Percentiles rank a stretch among this genome's conserved stretches.
Conservation (phyloP, 2,888 invertebrate genomes). For the Eucriotettix oculatus region DNA sequence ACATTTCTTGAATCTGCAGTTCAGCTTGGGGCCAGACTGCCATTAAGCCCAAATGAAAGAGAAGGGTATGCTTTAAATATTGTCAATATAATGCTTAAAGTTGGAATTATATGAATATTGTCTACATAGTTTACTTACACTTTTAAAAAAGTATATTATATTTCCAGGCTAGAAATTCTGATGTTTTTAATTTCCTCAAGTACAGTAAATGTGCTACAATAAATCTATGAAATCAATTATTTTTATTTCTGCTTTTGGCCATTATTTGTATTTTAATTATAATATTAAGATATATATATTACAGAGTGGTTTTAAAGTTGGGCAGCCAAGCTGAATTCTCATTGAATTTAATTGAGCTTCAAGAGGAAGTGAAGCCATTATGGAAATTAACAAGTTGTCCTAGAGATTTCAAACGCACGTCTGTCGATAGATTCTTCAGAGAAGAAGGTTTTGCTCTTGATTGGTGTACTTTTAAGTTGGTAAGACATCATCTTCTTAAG, state of each 20-base stretch:
- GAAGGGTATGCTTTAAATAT: constrained; percentile 47
- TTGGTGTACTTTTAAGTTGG: constrained; percentile 79
- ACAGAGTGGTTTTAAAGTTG: constrained; percentile 60
- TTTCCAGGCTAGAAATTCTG: no score
- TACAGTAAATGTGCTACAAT: no score
- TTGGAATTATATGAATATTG: no score
- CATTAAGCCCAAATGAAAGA: constrained; percentile 64
- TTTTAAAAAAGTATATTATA: no score
- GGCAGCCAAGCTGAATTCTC: constrained; percentile 66
- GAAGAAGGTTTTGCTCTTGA: constrained; percentile 63
- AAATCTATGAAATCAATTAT: no score
- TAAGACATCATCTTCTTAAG: constrained; percentile 23
- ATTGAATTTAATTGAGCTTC: constrained; percentile 42
- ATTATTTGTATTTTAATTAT: no score
- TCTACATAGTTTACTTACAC: no score
- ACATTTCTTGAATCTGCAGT: constrained; percentile 75
- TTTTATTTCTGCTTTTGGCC: no score
- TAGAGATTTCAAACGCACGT: constrained; percentile 65
- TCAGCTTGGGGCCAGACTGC: constrained; percentile 66
- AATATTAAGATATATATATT: no score
- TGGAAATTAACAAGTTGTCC: constrained; percentile 65
- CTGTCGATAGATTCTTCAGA: constrained; percentile 67
- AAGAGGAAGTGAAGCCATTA: constrained; percentile 68
- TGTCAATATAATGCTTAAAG: no score
- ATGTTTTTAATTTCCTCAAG: no score